Evolutionary conservation across 2,113 vertebrate species (phyloP), one percentile per base, ranked within the genome.

Genomic region (Acanthisitta chloris): DNA sequence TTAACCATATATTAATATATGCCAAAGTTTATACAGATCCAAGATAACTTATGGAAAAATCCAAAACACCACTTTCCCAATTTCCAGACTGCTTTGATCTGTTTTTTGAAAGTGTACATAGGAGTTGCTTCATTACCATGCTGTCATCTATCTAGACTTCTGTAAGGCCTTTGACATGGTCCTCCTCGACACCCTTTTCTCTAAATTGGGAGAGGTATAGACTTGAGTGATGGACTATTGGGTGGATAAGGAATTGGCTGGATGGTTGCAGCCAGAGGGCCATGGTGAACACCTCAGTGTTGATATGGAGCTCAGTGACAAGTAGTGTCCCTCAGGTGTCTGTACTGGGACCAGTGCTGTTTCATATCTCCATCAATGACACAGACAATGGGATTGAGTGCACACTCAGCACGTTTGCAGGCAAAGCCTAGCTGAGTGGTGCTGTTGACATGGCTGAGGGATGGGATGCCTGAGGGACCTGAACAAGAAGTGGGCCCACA

Each of bases 331-430:
- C 26, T n/a, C 40, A 33, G 31, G 10, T 38, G 21, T 29, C 59
- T 0, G 0, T 48, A 21, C 1, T 43, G 33, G 29, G 26, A 77
- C 9, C 31, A 28, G 17, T 8, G 23, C n/a, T 48, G 33, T 20
- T 45, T 18, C 49, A 0, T 8, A 26, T 5, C 55, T 65, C 67
- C 40, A 65, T 26, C 52, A 67, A 4, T 52, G 36, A 48, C 31
- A 55, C 0, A 16, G 20, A 59, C 4, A 72, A 34, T 9, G 24
- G 34, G 18, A 69, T 2, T 4, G 1, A 70, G 36, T 4, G 25
- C 25, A 79, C 16, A 24, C 21, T 51, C 55, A 51, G 76, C 49
- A 79, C 36, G 2, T 42, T 0, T 74, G 45, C 25, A n/a, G 57
- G 31, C 2, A 26, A 64, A 73, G 78, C 8, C 28, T 64, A 58